These are phyloP conservation scores for Cybosia mesomella DNA, from an alignment of 2,888 invertebrate genomes.

Conservation along the genomic window DNA sequence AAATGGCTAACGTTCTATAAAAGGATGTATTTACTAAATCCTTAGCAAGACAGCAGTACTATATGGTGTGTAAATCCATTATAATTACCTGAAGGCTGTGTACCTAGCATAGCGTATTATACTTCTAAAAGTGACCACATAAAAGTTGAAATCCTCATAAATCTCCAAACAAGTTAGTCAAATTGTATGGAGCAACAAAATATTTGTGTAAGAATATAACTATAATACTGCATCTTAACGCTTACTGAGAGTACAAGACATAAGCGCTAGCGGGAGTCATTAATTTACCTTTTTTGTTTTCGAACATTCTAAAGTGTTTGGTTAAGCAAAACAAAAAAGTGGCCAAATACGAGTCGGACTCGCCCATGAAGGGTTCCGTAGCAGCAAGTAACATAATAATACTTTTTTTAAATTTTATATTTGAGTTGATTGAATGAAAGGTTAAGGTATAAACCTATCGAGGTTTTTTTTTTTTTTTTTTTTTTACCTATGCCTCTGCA, in stretches of 20 bases:
- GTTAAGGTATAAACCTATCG: too few relatives aligned
- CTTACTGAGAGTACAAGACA: neutral
- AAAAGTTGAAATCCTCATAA: constrained; percentile 17
- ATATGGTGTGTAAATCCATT: neutral
- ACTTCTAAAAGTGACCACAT: constrained; percentile 11
- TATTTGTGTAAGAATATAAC: constrained; percentile 19
- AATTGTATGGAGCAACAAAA: constrained; percentile 22
- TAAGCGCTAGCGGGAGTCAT: neutral
- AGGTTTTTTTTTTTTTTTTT: too few relatives aligned
- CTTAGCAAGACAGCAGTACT: neutral
- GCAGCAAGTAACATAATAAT: too few relatives aligned
- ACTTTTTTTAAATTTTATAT: too few relatives aligned
- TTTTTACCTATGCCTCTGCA: too few relatives aligned
- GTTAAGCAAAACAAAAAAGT: too few relatives aligned
- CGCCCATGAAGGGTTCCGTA: too few relatives aligned
- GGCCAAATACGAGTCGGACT: too few relatives aligned
- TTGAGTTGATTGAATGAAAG: too few relatives aligned
- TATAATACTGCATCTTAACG: constrained; percentile 14
- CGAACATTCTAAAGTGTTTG: neutral
- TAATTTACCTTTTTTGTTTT: neutral
- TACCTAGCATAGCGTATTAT: neutral
- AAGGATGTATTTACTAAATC: neutral
- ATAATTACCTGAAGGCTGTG: neutral
- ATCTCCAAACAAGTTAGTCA: constrained; percentile 22
- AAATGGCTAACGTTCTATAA: neutral